Conservation (phyloP, 2,797 vertebrate genomes). For the Sebastes hubbsi region DNA sequence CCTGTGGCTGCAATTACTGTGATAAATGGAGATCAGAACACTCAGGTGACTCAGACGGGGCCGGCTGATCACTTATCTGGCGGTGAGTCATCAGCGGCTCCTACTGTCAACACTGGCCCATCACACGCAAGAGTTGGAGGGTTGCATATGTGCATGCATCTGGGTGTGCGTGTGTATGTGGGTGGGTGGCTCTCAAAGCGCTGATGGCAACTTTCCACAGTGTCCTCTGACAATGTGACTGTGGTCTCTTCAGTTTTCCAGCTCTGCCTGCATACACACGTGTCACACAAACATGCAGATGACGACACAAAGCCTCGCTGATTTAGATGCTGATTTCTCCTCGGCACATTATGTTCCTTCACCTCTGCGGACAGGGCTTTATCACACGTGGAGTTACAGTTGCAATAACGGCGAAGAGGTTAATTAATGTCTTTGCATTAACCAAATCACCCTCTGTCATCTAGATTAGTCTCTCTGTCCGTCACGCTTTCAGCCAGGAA, state of each 20-base stretch:
- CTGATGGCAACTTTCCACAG: slow-evolving; percentile 58
- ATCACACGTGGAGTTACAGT: neutral
- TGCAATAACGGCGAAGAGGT: slow-evolving; percentile 21
- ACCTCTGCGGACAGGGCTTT: neutral
- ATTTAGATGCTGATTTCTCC: neutral
- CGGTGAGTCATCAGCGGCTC: slow-evolving; percentile 56
- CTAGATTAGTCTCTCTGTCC: slow-evolving; percentile 17
- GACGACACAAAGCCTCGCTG: slow-evolving; percentile 2
- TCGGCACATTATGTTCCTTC: slow-evolving; percentile 42
- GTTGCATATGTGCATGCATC: slow-evolving; percentile 11
- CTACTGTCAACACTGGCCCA: slow-evolving; percentile 44
- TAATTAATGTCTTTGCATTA: slow-evolving; percentile 45
- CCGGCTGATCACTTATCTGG: slow-evolving; percentile 38
- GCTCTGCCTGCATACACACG: slow-evolving; percentile 33
- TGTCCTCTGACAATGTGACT: slow-evolving; percentile 44
- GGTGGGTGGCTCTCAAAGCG: slow-evolving; percentile 18
- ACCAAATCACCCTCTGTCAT: slow-evolving; percentile 10
- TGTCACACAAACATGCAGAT: slow-evolving; percentile 26
- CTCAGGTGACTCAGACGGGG: slow-evolving; percentile 41
- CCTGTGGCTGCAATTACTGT: slow-evolving; percentile 53
- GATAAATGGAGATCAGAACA: slow-evolving; percentile 54
- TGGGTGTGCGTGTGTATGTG: slow-evolving; percentile 29
- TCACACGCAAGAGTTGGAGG: slow-evolving; percentile 5
- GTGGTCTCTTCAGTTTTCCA: slow-evolving; percentile 1
- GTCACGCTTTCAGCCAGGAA: neutral